A percentile compares a stretch with the other conserved stretches of the same genome.
These are phyloP conservation scores for Mya arenaria DNA, from an alignment of 1,140 invertebrate species.

Conservation along the genomic window DNA sequence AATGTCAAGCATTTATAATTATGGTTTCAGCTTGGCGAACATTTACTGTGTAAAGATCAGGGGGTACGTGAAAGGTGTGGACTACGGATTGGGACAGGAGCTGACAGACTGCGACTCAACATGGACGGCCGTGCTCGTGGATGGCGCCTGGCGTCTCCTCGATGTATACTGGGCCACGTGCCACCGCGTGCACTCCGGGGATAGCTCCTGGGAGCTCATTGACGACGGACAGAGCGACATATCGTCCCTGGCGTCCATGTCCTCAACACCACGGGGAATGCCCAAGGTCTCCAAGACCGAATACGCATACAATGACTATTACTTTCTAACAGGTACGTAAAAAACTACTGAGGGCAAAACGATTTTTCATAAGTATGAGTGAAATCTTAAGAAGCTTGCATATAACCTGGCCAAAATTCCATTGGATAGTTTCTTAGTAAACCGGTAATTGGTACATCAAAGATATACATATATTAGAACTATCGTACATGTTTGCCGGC, in stretches of 20 bases:
- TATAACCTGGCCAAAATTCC: too few relatives aligned
- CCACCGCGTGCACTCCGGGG: slow-evolving; percentile 57
- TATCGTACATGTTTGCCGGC: neutral
- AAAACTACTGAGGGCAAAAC: too few relatives aligned
- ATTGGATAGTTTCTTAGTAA: too few relatives aligned
- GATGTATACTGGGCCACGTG: slow-evolving; percentile 68
- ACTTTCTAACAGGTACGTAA: slow-evolving; percentile 80
- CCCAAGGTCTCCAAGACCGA: slow-evolving; percentile 59
- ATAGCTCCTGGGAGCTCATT: slow-evolving; percentile 67
- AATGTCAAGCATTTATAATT: neutral
- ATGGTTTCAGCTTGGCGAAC: slow-evolving; percentile 36
- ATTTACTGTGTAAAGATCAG: slow-evolving; percentile 57
- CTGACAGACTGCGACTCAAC: slow-evolving; percentile 53
- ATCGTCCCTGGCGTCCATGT: slow-evolving; percentile 33
- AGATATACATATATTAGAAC: too few relatives aligned
- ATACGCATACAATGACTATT: slow-evolving; percentile 74
- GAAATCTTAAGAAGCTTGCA: too few relatives aligned
- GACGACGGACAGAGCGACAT: slow-evolving; percentile 63
- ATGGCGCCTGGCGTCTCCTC: slow-evolving; percentile 66
- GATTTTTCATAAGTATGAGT: too few relatives aligned
- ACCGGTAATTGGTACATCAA: too few relatives aligned
- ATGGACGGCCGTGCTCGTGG: slow-evolving; percentile 69
- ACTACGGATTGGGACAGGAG: slow-evolving; percentile 50
- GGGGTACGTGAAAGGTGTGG: slow-evolving; percentile 54
- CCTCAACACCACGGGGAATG: slow-evolving; percentile 38